Evolutionary conservation across 35 echinoderm and acorn worm species (phyloP).

Genomic region (Lytechinus variegatus): DNA sequence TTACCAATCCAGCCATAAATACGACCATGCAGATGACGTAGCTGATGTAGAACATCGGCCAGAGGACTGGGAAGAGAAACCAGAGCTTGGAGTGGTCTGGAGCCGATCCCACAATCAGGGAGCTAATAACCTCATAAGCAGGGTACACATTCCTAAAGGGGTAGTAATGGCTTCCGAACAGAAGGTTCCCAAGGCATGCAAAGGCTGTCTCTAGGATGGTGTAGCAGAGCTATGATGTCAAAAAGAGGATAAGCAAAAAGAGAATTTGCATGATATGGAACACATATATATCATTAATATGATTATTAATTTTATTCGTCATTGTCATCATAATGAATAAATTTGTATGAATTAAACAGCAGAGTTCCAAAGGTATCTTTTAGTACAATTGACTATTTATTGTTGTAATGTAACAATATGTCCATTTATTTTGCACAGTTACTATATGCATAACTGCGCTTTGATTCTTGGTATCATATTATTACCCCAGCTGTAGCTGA

Average conservation of each 20-base stretch:
- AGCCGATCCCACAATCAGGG: constrained; percentile 60
- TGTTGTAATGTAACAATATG: no score
- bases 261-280: background rate
- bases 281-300: background rate
- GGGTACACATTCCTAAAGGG: constrained; percentile 77
- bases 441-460: no score
- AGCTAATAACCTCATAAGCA: constrained; percentile 57
- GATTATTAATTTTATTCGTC: no score
- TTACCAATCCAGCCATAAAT: constrained; percentile 78
- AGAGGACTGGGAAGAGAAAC: constrained; percentile 63
- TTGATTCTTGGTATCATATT: no score
- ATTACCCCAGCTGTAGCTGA: no score
- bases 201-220: constrained; percentile 67
- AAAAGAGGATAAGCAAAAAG: background rate
- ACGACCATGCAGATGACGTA: constrained; percentile 71
- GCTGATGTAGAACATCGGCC: constrained; percentile 73
- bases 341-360: no score
- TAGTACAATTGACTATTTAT: no score
- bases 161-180: constrained; percentile 78
- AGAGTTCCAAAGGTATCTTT: no score
- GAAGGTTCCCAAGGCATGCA: constrained; percentile 66
- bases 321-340: no score
- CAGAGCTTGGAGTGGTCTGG: constrained; percentile 54
- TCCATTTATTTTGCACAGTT: no score
- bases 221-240: constrained; percentile 52